phyloP scores from a whole-genome alignment of 2,113 vertebrate species.

The Neomonachus schauinslandi region DNA sequence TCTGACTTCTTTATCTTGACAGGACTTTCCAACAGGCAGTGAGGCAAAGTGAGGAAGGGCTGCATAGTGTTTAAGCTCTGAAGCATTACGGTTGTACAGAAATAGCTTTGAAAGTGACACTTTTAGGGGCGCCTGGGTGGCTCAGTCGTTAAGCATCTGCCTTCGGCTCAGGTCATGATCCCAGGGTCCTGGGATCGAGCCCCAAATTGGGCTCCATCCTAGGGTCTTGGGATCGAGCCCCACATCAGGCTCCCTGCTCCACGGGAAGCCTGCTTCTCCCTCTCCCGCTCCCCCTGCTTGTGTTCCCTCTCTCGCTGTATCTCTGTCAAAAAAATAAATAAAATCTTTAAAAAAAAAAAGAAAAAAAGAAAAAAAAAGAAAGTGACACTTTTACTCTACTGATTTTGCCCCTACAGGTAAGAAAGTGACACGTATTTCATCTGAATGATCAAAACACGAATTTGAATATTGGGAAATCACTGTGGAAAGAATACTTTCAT shows the following conservation, averaged over 20 bases:
- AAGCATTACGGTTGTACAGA: background rate
- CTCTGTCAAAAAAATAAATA: no score
- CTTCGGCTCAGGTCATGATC: no score
- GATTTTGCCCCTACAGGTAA: background rate
- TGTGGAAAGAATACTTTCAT: slow-evolving; percentile 30
- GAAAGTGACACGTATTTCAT: slow-evolving; percentile 43
- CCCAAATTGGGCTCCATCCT: no score
- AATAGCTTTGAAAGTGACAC: background rate
- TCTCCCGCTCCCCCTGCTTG: no score
- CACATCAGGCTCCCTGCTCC: no score
- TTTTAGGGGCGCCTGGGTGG: background rate
- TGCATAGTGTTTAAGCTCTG: background rate
- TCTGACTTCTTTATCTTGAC: background rate
- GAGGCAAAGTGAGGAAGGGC: background rate
- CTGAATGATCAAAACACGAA: slow-evolving; percentile 41
- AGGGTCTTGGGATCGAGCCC: no score
- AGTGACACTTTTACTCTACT: background rate
- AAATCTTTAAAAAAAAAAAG: no score
- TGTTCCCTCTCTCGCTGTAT: no score
- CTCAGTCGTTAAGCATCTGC: no score
- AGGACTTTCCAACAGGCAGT: background rate
- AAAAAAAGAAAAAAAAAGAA: background rate
- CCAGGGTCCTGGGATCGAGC: no score
- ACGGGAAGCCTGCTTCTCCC: no score
- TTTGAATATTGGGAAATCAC: slow-evolving; percentile 35